Evolutionary conservation across 2,113 vertebrate genomes (phyloP), one percentile per base, ranked within the genome.

Genomic region (Irena cyanogastra): DNA sequence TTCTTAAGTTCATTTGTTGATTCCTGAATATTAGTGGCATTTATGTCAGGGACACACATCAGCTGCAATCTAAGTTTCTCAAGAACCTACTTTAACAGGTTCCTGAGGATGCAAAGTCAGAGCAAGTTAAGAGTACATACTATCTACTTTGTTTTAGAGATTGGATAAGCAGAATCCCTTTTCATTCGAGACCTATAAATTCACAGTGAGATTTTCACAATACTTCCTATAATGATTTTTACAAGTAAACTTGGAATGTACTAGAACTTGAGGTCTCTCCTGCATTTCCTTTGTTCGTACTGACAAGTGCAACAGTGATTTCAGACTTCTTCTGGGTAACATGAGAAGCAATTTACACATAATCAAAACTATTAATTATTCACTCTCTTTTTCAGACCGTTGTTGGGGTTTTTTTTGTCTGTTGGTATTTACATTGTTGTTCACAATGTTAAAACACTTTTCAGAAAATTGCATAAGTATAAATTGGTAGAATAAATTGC

Each of bases 351-450:
- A 53, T 37, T 83, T 68, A 72, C 28, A 68, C 20, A 57, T 39
- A 66, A 68, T 54, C 28, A 41, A 49, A 71, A 8, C 19, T 1
- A 19, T 83, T 63, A 41, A 63, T 80, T 35, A 64, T n/a, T 92
- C 3, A 1, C 14, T 64, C 26, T 61, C 4, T 52, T 77, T 59
- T 84, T 77, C 30, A 47, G 6, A 27, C 7, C 53, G 2, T 0
- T 60, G 78, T 90, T 74, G 6, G 24, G 30, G 9, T 66, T 66
- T 88, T 50, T 81, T 69, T 82, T 12, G 6, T 57, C 9, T 72
- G 1, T 61, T 75, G 19, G 2, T 2, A 5, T 79, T 14, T 81
- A 30, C 19, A 18, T 27, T 80, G 23, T 11, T 45, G 8, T 18
- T 75, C 13, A 21, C 23, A 82, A 69, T 64, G 13, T 6, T 68